A percentile compares a stretch with the other conserved stretches of the same genome.
These are phyloP conservation scores for Apodemia zela DNA, from an alignment of 2,888 invertebrate genomes.

Conservation along the genomic window DNA sequence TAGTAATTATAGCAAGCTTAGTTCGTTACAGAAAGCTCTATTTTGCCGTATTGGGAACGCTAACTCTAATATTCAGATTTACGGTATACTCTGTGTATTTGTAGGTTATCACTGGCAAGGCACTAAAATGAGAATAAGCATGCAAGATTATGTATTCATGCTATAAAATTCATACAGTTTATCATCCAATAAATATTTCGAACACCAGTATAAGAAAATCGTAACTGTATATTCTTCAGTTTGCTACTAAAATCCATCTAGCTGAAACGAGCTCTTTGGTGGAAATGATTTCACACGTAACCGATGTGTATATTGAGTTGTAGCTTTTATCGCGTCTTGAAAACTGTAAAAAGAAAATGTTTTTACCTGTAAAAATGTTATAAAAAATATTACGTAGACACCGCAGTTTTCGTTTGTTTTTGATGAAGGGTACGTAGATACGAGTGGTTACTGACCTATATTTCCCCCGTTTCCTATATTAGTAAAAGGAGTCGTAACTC, in stretches of 20 bases:
- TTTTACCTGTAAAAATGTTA: background rate
- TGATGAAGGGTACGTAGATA: too few relatives aligned
- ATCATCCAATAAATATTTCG: conserved; percentile 8
- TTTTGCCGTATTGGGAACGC: too few relatives aligned
- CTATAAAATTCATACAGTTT: background rate
- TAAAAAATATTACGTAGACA: too few relatives aligned
- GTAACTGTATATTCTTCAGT: conserved; percentile 9
- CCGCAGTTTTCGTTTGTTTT: too few relatives aligned
- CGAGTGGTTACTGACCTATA: too few relatives aligned
- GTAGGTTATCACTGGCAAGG: background rate
- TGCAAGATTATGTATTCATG: background rate
- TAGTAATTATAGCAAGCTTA: too few relatives aligned
- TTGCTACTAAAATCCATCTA: conserved; percentile 12
- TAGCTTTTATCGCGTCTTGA: conserved; percentile 2
- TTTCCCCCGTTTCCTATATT: too few relatives aligned
- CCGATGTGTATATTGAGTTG: conserved; percentile 5
- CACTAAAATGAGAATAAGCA: background rate
- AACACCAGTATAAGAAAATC: background rate
- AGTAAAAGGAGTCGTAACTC: too few relatives aligned
- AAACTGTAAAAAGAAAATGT: conserved; percentile 5
- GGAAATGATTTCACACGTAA: conserved; percentile 13
- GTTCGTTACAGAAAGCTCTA: too few relatives aligned
- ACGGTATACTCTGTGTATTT: too few relatives aligned
- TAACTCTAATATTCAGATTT: too few relatives aligned
- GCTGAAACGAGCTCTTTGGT: background rate